A percentile compares a stretch with the other conserved stretches of the same genome.
Evolutionary conservation across 2,888 invertebrate species (phyloP).

Genomic region (Campoplex capitator): DNA sequence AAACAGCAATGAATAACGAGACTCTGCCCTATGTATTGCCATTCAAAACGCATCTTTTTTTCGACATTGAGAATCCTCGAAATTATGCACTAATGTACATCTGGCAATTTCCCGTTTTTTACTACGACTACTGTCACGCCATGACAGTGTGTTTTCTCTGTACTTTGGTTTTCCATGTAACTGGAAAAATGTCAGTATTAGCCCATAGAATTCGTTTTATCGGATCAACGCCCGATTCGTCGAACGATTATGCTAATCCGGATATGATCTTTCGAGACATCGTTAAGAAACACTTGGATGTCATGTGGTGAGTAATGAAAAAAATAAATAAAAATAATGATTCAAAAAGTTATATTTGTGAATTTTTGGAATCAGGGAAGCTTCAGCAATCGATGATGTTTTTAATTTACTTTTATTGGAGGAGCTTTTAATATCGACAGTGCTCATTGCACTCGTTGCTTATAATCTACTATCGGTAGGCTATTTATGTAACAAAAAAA

Average conservation of each 20-base stretch:
- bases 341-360: not conserved
- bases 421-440: constrained; percentile 60
- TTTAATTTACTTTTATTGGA: constrained; percentile 56
- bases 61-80: constrained; percentile 49
- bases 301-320: constrained; percentile 47
- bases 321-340: not conserved
- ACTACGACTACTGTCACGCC: constrained; percentile 56
- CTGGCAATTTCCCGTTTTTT: constrained; percentile 65
- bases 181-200: constrained; percentile 69
- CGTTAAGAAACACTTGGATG: constrained; percentile 31
- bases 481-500: not conserved
- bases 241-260: not conserved
- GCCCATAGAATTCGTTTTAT: constrained; percentile 66
- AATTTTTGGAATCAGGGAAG: constrained; percentile 35
- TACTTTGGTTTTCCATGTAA: constrained; percentile 68
- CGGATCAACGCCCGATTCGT: not conserved
- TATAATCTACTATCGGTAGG: constrained; percentile 60
- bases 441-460: constrained; percentile 59
- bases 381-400: constrained; percentile 49
- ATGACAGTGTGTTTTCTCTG: constrained; percentile 67
- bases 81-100: constrained; percentile 66
- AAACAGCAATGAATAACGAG: constrained; percentile 42
- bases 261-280: constrained; percentile 29
- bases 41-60: constrained; percentile 52
- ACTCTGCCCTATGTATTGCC: constrained; percentile 43